phyloP scores from a whole-genome alignment of 2,888 invertebrate genomes.

The Agrochola litura region DNA sequence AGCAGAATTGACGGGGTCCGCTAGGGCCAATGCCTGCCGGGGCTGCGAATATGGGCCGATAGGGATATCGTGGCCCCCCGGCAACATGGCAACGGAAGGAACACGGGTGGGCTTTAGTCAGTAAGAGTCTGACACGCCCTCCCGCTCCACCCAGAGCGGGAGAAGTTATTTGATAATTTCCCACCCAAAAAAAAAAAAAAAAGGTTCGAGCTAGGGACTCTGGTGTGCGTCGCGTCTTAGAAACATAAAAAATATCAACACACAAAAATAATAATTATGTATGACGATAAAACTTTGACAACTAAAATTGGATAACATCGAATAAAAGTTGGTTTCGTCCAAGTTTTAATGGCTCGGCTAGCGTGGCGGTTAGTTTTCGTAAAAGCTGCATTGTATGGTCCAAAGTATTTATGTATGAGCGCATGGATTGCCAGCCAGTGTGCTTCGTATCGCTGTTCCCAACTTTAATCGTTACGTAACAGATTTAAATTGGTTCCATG shows the following conservation, averaged over 20 bases:
- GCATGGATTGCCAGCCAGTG: conserved; percentile 60
- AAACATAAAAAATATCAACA: background rate
- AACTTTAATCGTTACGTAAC: conserved; percentile 66
- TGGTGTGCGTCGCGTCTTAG: background rate
- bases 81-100: no score
- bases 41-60: no score
- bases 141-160: no score
- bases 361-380: conserved; percentile 69
- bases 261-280: conserved; percentile 32
- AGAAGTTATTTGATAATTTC: no score
- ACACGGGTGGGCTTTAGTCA: no score
- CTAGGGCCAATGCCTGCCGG: no score
- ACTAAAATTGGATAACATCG: conserved; percentile 64
- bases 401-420: conserved; percentile 63
- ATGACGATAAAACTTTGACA: conserved; percentile 40
- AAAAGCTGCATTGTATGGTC: conserved; percentile 67
- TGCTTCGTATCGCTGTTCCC: conserved; percentile 51
- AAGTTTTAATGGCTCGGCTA: conserved; percentile 75
- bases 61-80: no score
- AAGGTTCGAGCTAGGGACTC: background rate
- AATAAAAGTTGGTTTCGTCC: conserved; percentile 67
- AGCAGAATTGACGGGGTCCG: no score
- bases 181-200: no score
- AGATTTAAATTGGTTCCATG: conserved; percentile 57
- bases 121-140: no score